phyloP scores from a whole-genome alignment of 2,797 vertebrate species.

The Enoplosus armatus region DNA sequence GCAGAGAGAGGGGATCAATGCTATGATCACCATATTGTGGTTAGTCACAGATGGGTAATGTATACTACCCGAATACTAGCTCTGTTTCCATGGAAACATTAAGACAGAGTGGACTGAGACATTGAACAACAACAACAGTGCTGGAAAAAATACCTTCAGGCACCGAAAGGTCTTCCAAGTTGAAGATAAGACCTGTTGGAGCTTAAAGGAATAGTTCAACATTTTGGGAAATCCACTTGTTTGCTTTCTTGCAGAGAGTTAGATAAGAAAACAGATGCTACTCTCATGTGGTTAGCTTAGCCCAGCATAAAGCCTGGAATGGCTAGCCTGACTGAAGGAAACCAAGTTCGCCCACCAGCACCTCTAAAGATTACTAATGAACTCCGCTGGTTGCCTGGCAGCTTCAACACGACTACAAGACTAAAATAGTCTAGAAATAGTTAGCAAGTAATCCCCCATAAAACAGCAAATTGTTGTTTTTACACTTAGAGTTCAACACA shows the following conservation, averaged over 20 bases:
- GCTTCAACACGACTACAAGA: neutral
- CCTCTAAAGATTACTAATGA: neutral
- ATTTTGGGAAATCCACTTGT: neutral
- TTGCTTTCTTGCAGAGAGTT: neutral
- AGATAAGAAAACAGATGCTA: neutral
- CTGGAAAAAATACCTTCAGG: neutral
- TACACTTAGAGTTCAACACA: neutral
- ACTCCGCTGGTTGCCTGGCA: too few species aligned
- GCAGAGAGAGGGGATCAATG: conserved; percentile 52
- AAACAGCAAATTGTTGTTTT: neutral
- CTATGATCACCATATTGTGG: conserved; percentile 37
- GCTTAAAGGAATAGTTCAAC: neutral
- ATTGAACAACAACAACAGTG: conserved; percentile 8
- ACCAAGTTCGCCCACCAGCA: neutral
- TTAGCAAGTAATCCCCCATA: neutral
- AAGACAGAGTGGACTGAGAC: conserved; percentile 15
- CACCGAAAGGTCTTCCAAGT: neutral
- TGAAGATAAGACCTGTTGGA: neutral
- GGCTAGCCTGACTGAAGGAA: neutral
- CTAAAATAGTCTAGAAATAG: neutral
- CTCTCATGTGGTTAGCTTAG: neutral
- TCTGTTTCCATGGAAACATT: conserved; percentile 60
- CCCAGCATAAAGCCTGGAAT: neutral
- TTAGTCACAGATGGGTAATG: conserved; percentile 35
- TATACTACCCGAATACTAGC: conserved; percentile 22